Evolutionary conservation across 2,888 invertebrate genomes (phyloP).

Genomic region (Drosophila suboccidentalis): DNA sequence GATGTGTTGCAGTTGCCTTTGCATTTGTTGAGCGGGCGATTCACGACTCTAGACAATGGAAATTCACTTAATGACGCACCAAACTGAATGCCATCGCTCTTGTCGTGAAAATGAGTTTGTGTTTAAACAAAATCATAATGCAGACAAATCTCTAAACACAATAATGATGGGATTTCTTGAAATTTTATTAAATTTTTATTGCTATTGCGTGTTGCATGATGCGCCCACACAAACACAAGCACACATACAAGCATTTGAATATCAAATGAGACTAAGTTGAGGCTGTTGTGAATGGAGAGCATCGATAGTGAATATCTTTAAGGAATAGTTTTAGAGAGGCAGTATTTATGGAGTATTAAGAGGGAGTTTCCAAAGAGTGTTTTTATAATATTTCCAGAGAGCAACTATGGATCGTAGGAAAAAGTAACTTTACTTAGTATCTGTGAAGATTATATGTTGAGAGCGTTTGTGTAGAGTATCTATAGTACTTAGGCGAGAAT

Average conservation of each 20-base stretch:
- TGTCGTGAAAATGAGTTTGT: conserved; percentile 39
- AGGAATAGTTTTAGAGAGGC: background rate
- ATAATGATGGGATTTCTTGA: conserved; percentile 21
- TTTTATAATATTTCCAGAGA: background rate
- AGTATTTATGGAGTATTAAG: background rate
- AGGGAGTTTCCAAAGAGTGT: background rate
- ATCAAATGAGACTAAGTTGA: background rate
- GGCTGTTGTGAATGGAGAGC: background rate
- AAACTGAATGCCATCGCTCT: conserved; percentile 28
- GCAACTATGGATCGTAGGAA: background rate
- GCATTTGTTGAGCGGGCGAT: conserved; percentile 10
- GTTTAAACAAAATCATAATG: conserved; percentile 22
- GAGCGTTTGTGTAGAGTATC: background rate
- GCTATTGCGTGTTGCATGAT: conserved; percentile 29
- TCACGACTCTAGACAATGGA: conserved; percentile 40
- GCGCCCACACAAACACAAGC: conserved; percentile 2
- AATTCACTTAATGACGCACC: conserved; percentile 44
- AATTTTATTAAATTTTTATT: conserved; percentile 21
- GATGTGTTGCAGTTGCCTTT: conserved; percentile 36
- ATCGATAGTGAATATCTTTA: background rate
- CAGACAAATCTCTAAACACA: conserved; percentile 8
- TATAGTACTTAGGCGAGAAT: background rate
- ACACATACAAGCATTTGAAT: conserved; percentile 3
- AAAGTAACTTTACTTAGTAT: no score
- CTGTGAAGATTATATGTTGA: background rate